Conservation (phyloP, 2,888 invertebrate genomes). For the Campopleginae sp. region DNA sequence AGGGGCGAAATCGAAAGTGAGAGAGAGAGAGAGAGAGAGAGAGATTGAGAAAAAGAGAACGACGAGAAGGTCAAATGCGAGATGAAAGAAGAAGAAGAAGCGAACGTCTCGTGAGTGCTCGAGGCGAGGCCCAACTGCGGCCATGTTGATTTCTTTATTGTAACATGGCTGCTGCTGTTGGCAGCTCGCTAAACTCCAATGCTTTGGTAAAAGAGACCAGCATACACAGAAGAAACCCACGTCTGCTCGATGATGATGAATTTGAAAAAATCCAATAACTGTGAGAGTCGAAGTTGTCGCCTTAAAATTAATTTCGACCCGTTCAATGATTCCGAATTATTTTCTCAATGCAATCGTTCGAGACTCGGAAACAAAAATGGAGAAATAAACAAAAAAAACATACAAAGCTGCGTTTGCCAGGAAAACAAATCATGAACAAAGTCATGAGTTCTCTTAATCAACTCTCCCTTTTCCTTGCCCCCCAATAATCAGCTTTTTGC, state of each 20-base stretch:
- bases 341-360: background rate
- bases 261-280: conserved; percentile 57
- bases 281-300: conserved; percentile 65
- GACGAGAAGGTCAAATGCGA: conserved; percentile 78
- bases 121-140: conserved; percentile 74
- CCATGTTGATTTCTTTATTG: conserved; percentile 84
- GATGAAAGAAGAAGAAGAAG: conserved; percentile 70
- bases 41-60: conserved; percentile 70
- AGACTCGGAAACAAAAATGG: background rate
- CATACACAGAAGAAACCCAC: conserved; percentile 27
- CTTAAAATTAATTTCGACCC: background rate
- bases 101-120: conserved; percentile 65
- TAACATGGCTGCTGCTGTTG: conserved; percentile 83
- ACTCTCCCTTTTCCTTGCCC: background rate
- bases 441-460: background rate
- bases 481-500: background rate
- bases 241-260: conserved; percentile 7
- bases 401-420: background rate
- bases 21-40: conserved; percentile 73
- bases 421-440: background rate
- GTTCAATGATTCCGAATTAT: background rate
- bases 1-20: conserved; percentile 83
- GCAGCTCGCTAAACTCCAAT: conserved; percentile 75
- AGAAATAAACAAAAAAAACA: background rate
- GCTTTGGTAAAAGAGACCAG: conserved; percentile 31